phyloP scores from a whole-genome alignment of 2,888 invertebrate genomes.

The Subacronicta megacephala region DNA sequence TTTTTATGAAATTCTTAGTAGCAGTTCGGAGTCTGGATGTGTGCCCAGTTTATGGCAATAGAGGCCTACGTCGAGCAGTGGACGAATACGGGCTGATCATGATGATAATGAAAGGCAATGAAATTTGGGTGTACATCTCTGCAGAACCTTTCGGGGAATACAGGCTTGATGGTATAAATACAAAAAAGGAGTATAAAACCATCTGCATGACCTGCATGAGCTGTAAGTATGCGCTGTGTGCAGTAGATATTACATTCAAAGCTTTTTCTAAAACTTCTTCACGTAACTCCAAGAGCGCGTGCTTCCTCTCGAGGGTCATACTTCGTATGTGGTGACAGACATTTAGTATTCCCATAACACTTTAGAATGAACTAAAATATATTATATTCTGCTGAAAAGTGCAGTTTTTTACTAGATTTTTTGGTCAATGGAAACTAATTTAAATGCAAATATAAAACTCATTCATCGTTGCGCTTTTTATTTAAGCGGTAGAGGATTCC shows the following conservation, averaged over 20 bases:
- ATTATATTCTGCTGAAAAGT: slow-evolving; percentile 18
- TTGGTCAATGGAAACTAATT: slow-evolving; percentile 27
- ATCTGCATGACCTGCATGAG: too few relatives aligned
- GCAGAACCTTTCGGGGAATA: too few relatives aligned
- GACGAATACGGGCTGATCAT: too few relatives aligned
- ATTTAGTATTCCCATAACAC: slow-evolving; percentile 17
- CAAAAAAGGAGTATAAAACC: too few relatives aligned
- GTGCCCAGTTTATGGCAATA: too few relatives aligned
- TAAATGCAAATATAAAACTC: slow-evolving; percentile 43
- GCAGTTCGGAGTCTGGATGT: too few relatives aligned
- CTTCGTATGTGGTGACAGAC: slow-evolving; percentile 30
- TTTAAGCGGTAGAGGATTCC: neutral
- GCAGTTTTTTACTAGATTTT: slow-evolving; percentile 10
- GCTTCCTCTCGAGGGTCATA: slow-evolving; percentile 24
- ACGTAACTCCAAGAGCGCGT: slow-evolving; percentile 31
- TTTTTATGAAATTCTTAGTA: too few relatives aligned
- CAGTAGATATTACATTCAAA: neutral
- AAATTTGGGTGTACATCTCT: too few relatives aligned
- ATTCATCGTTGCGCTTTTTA: slow-evolving; percentile 12
- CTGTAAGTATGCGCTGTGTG: too few relatives aligned
- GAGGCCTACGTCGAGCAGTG: too few relatives aligned
- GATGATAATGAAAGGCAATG: too few relatives aligned
- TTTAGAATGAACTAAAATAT: slow-evolving; percentile 15
- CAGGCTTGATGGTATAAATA: too few relatives aligned
- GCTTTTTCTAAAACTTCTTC: neutral